Evolutionary conservation across 2,888 invertebrate species (phyloP).

Genomic region (Rhaphigaster nebulosa): DNA sequence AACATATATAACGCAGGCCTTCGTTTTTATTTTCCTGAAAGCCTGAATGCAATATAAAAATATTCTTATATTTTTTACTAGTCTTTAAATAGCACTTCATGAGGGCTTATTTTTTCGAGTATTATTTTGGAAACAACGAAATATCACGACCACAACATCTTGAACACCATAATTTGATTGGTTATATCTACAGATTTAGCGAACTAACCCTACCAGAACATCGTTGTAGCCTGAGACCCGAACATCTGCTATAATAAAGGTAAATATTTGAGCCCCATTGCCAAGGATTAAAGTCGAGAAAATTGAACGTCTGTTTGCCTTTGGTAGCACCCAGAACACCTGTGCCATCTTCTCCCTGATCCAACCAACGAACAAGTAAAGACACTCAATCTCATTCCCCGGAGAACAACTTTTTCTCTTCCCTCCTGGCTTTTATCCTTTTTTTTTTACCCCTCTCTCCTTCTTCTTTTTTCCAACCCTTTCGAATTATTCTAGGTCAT

Average conservation of each 20-base stretch:
- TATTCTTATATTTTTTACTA: too few relatives aligned
- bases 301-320: conserved; percentile 33
- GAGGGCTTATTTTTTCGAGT: too few relatives aligned
- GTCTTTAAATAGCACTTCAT: too few relatives aligned
- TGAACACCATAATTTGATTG: not conserved
- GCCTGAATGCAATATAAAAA: too few relatives aligned
- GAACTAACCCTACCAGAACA: not conserved
- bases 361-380: conserved; percentile 23
- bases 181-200: not conserved
- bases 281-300: conserved; percentile 22
- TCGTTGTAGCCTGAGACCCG: too few relatives aligned
- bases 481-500: conserved; percentile 10
- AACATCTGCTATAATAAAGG: not conserved
- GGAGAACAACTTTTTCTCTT: conserved; percentile 11
- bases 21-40: too few relatives aligned
- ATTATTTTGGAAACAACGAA: not conserved
- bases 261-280: conserved; percentile 31
- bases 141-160: not conserved
- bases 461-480: not conserved
- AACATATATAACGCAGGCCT: too few relatives aligned
- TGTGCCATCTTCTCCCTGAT: not conserved
- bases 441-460: not conserved
- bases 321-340: not conserved
- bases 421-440: conserved; percentile 28
- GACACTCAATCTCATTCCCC: conserved; percentile 24